phyloP scores from a whole-genome alignment of 2,113 vertebrate genomes.

The Perca schrenkii region DNA sequence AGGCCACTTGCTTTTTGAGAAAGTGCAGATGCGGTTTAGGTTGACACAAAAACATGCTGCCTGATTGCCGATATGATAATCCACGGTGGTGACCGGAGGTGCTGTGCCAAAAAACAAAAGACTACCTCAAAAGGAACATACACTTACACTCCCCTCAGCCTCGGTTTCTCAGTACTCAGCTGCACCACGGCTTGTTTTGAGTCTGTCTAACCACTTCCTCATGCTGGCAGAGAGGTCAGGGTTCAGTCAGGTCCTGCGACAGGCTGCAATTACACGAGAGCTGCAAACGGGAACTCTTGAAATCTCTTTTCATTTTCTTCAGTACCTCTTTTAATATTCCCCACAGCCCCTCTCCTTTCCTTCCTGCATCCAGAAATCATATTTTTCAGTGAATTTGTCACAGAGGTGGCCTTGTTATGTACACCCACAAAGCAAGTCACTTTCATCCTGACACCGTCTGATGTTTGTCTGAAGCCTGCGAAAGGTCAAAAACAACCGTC shows the following conservation, averaged over 20 bases:
- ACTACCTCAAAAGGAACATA: constrained; percentile 49
- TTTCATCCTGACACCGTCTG: neutral
- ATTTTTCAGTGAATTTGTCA: constrained; percentile 27
- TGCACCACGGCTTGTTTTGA: constrained; percentile 62
- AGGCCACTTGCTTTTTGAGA: constrained; percentile 52
- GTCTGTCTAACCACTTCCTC: constrained; percentile 80
- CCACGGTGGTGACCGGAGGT: constrained; percentile 47
- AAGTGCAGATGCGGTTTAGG: constrained; percentile 30
- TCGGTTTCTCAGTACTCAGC: constrained; percentile 51
- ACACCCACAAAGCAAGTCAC: neutral
- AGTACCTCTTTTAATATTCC: constrained; percentile 7
- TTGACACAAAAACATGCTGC: constrained; percentile 29
- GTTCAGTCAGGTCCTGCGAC: constrained; percentile 69
- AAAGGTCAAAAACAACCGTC: constrained; percentile 17
- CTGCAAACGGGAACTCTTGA: constrained; percentile 54
- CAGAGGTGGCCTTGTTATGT: constrained; percentile 23
- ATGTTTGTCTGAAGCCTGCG: neutral
- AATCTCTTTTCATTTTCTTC: constrained; percentile 46
- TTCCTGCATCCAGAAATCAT: constrained; percentile 33
- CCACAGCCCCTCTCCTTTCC: constrained; percentile 4
- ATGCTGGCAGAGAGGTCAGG: constrained; percentile 74
- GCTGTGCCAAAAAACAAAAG: constrained; percentile 47
- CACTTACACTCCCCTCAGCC: constrained; percentile 29
- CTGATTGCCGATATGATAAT: neutral
- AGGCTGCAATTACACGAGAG: constrained; percentile 73